Evolutionary conservation across 2,113 vertebrate genomes (phyloP).

Genomic region (Labrus mixtus): DNA sequence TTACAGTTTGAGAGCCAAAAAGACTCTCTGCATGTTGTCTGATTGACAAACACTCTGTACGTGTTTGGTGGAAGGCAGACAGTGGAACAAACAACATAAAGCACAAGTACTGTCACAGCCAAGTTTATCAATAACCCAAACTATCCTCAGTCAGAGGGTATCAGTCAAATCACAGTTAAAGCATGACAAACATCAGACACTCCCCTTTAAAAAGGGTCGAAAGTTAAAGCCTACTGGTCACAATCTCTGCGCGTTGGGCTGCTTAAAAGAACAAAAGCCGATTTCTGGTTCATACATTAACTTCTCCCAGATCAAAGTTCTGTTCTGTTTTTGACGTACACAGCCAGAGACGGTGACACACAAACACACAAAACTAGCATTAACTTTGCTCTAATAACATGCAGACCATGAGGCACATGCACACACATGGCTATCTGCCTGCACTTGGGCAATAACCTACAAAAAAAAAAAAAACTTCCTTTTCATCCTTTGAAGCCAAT

Average conservation of each 20-base stretch:
- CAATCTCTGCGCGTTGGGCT: neutral
- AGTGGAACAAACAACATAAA: neutral
- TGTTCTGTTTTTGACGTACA: conserved; percentile 10
- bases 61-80: conserved; percentile 9
- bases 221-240: neutral
- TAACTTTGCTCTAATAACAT: conserved; percentile 41
- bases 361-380: conserved; percentile 38
- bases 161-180: neutral
- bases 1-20: too few relatives aligned
- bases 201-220: neutral
- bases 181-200: neutral
- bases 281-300: conserved; percentile 67
- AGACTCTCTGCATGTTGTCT: too few relatives aligned
- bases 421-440: neutral
- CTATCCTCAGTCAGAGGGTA: neutral
- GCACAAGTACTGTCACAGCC: neutral
- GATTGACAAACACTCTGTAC: too few relatives aligned
- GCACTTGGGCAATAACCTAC: neutral
- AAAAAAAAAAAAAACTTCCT: too few relatives aligned
- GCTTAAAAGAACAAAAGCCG: neutral
- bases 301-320: conserved; percentile 59
- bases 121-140: neutral
- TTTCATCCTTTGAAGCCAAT: neutral
- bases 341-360: conserved; percentile 38
- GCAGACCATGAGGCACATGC: neutral